These are phyloP conservation scores for Leptinotarsa haldemani DNA, from an alignment of 2,888 invertebrate species.

Conservation along the genomic window DNA sequence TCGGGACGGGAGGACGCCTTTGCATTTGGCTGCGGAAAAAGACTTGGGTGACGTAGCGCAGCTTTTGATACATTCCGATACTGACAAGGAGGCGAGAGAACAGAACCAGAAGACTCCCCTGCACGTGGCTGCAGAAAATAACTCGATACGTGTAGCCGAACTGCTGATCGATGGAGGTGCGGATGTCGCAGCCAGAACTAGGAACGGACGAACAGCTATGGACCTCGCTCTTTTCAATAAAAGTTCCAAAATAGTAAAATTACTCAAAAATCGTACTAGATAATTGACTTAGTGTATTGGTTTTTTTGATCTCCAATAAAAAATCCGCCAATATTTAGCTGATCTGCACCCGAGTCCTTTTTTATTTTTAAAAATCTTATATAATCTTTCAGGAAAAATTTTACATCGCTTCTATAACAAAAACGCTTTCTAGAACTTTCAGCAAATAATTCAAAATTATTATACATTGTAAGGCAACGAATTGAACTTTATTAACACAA, in stretches of 20 bases:
- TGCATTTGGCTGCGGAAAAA: conserved; percentile 19
- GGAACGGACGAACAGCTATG: conserved; percentile 3
- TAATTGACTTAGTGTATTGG: not conserved
- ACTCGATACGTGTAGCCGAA: not conserved
- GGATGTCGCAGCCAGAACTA: not conserved
- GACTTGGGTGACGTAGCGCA: conserved; percentile 2
- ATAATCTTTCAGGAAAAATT: too few species aligned
- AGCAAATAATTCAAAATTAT: too few species aligned
- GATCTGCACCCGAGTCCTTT: too few species aligned
- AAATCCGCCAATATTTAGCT: too few species aligned
- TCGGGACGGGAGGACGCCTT: not conserved
- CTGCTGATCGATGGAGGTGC: not conserved
- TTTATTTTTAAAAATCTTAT: too few species aligned
- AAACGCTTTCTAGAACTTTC: too few species aligned
- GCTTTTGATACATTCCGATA: not conserved
- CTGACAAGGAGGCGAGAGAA: not conserved
- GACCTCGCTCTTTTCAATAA: not conserved
- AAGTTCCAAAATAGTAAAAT: not conserved
- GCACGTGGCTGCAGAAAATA: conserved; percentile 6
- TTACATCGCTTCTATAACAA: too few species aligned
- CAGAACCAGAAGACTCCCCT: not conserved
- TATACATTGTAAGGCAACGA: too few species aligned
- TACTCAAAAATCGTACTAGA: not conserved
- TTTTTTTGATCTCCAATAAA: too few species aligned
- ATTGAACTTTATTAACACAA: too few species aligned